These are phyloP conservation scores for Pseudopodoces humilis DNA, from an alignment of 2,113 vertebrate genomes.

Conservation along the genomic window DNA sequence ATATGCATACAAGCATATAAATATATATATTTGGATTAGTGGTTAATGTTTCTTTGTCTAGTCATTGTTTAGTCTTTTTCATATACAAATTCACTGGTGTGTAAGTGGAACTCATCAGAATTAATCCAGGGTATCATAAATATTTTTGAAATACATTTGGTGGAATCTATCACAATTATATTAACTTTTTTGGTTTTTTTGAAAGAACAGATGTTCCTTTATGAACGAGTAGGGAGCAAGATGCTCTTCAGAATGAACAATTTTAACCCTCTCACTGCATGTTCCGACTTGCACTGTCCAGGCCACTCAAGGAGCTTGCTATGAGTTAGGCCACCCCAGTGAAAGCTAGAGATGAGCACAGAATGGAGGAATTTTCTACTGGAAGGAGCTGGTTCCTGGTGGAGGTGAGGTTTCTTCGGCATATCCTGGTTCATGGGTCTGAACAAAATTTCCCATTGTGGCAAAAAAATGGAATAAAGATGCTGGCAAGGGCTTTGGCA, in stretches of 20 bases:
- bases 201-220: not conserved
- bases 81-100: accelerated
- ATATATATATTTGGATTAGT: not conserved
- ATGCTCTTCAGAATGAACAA: not conserved
- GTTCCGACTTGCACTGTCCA: not conserved
- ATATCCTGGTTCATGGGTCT: not conserved
- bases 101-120: not conserved
- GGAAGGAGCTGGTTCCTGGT: no score
- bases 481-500: not conserved
- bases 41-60: not conserved
- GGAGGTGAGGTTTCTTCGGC: not conserved
- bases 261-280: not conserved
- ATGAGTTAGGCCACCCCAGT: no score
- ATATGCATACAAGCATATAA: not conserved
- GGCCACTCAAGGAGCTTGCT: no score
- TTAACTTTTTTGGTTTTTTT: not conserved
- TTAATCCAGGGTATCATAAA: not conserved
- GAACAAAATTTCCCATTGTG: not conserved
- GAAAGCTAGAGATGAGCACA: not conserved
- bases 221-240: not conserved
- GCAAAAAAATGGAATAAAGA: not conserved
- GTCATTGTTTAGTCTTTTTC: not conserved
- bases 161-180: not conserved
- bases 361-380: not conserved
- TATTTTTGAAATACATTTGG: not conserved